A percentile compares a stretch with the other conserved stretches of the same genome.
phyloP scores from a whole-genome alignment of 2,797 vertebrate species.

The Muraenolepis orangiensis region DNA sequence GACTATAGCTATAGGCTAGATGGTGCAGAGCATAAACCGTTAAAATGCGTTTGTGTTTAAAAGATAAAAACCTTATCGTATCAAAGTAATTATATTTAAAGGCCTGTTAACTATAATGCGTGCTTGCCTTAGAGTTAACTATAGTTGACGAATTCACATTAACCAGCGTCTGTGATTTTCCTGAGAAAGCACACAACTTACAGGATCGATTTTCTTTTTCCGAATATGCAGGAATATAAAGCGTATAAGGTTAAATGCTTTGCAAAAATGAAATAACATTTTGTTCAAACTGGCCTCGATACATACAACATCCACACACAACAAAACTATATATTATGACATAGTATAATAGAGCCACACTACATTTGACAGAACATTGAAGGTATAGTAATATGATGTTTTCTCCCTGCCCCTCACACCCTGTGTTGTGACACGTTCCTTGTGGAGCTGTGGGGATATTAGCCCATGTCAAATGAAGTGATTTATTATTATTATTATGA shows the following conservation, averaged over 20 bases:
- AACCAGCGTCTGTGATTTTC: not conserved
- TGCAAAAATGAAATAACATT: not conserved
- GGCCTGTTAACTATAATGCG: not conserved
- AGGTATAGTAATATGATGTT: not conserved
- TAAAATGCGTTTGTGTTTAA: constrained; percentile 25
- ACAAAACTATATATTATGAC: not conserved
- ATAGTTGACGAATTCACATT: not conserved
- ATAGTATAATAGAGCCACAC: not conserved
- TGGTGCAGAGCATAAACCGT: constrained; percentile 28
- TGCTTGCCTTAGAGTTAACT: too few species aligned
- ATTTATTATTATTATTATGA: constrained; percentile 50
- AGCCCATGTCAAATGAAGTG: constrained; percentile 42
- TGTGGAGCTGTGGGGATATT: constrained; percentile 37
- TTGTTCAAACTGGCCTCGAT: not conserved
- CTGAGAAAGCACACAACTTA: not conserved
- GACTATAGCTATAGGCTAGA: constrained; percentile 45
- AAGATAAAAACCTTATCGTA: not conserved
- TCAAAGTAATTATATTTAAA: not conserved
- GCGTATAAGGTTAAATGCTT: not conserved
- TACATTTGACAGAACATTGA: not conserved
- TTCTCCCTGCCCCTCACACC: constrained; percentile 10
- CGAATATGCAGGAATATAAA: not conserved
- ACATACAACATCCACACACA: not conserved
- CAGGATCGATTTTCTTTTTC: not conserved
- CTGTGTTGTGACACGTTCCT: constrained; percentile 13